Evolutionary conservation across 2,888 invertebrate species (phyloP), one percentile per base, ranked within the genome.

Genomic region (Scaptomyza tumidula): DNA sequence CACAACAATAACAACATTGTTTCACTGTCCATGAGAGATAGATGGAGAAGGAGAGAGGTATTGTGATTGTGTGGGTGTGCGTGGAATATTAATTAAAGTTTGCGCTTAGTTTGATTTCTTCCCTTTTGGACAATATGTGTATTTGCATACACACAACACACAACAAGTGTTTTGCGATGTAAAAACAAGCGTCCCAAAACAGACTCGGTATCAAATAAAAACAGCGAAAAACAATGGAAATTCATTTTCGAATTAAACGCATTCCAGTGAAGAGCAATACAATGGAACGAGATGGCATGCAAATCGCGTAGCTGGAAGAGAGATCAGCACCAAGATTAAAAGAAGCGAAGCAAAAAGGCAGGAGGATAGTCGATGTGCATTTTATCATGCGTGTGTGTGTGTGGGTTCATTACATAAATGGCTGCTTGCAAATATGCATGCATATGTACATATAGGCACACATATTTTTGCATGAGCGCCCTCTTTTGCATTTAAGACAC

Each of bases 61-160:
- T 41, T 33, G 53, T 37, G 53, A 56, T 44, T 57, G 46, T 57
- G 64, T 67, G 71, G 71, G 65, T 78, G 80, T 86, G 90, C 71
- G 64, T 82, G 78, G 90, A 89, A 90, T 90, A 90, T 85, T 90
- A 90, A 90, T 90, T 90, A 82, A 84, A 79, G 74, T 80, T 86
- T 75, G 71, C 73, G 78, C 71, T 75, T 80, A 85, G 84, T 84
- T 85, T 88, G 85, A 84, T 88, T 86, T 86, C 74, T 77, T 72
- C 64, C 75, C 84, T 66, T 59, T 59, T 49, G 37, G 48, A 54
- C 48, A 61, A 16, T 10, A 41, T 41, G 9, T 39, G 10, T n/a
- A 59, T 45, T 44, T 43, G 49, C 55, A 50, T 43, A 64, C 59
- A 56, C 1, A 7, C 70, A 81, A 29, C 24, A 24, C 39, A 54